A percentile compares a stretch with the other conserved stretches of the same genome.
phyloP scores from a whole-genome alignment of 2,888 invertebrate genomes.

The Sinelater perroti region DNA sequence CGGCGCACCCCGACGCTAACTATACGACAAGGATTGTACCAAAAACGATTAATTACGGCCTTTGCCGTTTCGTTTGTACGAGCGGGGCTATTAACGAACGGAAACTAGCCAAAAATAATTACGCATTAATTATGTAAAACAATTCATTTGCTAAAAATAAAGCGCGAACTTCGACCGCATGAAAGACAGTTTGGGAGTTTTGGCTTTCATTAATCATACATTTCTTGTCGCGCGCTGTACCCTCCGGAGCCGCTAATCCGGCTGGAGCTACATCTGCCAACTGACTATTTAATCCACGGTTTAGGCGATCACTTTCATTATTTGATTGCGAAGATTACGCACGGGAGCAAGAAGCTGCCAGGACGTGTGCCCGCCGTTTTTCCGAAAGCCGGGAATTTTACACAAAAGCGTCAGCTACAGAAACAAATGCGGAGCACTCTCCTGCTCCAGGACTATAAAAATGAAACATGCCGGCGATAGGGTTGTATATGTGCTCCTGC shows the following conservation, averaged over 20 bases:
- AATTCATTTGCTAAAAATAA: slow-evolving; percentile 39
- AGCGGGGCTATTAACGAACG: slow-evolving; percentile 35
- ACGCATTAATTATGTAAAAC: slow-evolving; percentile 39
- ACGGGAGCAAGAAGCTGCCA: slow-evolving; percentile 23
- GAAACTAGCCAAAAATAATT: slow-evolving; percentile 37
- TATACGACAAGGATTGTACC: slow-evolving; percentile 36
- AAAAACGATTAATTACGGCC: slow-evolving; percentile 37
- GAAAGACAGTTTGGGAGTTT: slow-evolving; percentile 39
- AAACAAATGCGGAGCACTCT: slow-evolving; percentile 41
- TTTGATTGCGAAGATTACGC: slow-evolving; percentile 39
- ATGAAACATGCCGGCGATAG: slow-evolving; percentile 43
- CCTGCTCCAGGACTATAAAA: slow-evolving; percentile 42
- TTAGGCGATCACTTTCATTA: slow-evolving; percentile 53
- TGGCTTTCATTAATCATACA: slow-evolving; percentile 55
- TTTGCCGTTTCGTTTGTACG: slow-evolving; percentile 35
- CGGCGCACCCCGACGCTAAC: slow-evolving; percentile 33
- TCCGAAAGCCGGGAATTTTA: slow-evolving; percentile 10
- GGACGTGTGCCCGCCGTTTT: slow-evolving; percentile 15
- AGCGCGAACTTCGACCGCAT: slow-evolving; percentile 36
- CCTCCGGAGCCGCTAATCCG: slow-evolving; percentile 51
- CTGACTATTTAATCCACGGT: slow-evolving; percentile 53
- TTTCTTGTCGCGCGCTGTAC: slow-evolving; percentile 53
- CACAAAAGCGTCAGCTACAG: slow-evolving; percentile 40
- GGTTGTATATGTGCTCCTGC: slow-evolving; percentile 38
- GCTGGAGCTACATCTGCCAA: slow-evolving; percentile 54